A percentile compares a stretch with the other conserved stretches of the same genome.
Conservation (phyloP, 2,113 vertebrate genomes). For the Tamias sibiricus region DNA sequence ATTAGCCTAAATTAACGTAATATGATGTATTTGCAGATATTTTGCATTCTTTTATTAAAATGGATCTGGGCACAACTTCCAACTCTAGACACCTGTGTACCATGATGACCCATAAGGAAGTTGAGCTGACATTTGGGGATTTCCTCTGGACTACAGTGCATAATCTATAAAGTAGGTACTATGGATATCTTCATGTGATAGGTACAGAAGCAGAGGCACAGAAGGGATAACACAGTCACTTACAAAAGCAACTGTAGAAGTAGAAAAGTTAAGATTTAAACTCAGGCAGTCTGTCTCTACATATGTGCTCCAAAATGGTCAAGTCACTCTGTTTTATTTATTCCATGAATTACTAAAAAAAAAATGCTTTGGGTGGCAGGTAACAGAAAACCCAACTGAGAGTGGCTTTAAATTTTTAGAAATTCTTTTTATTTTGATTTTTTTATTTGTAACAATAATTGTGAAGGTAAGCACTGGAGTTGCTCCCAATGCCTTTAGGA, state of each 20-base stretch:
- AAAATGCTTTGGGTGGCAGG: background rate
- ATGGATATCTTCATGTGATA: background rate
- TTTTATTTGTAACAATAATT: background rate
- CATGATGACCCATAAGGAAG: background rate
- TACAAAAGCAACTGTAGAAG: background rate
- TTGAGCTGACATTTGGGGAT: background rate
- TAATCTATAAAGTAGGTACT: background rate
- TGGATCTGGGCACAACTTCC: background rate
- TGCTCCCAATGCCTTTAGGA: background rate
- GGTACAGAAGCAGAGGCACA: background rate
- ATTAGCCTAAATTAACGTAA: conserved; percentile 16
- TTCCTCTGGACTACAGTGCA: background rate
- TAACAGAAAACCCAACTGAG: background rate
- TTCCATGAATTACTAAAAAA: background rate
- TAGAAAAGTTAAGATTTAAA: background rate
- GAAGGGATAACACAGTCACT: background rate
- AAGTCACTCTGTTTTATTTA: background rate
- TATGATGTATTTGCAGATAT: conserved; percentile 6
- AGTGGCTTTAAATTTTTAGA: background rate
- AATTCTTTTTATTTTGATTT: background rate
- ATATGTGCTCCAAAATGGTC: background rate
- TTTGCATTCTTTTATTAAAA: conserved; percentile 17
- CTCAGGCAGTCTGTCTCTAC: background rate
- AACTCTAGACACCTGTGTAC: background rate
- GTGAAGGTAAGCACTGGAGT: background rate